Conservation (phyloP, 2,113 vertebrate species). For the Oryctolagus cuniculus region DNA sequence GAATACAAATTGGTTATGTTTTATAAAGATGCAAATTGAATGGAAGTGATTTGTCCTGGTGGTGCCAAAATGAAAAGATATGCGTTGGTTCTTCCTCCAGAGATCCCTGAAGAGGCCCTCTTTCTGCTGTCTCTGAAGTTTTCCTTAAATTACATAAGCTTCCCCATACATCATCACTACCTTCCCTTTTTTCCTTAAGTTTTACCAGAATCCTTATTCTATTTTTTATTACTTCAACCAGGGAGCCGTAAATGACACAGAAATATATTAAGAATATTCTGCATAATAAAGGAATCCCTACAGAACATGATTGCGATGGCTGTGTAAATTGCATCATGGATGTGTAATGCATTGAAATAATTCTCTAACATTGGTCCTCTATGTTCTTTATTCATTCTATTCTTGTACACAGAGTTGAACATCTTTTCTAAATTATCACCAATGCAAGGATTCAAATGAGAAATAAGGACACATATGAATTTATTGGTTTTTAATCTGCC, state of each 20-base stretch:
- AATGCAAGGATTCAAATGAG: not conserved
- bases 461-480: not conserved
- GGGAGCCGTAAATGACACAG: not conserved
- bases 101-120: not conserved
- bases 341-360: not conserved
- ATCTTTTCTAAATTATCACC: not conserved
- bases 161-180: not conserved
- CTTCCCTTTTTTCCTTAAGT: not conserved
- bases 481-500: not conserved
- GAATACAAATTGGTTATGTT: not conserved
- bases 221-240: not conserved
- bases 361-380: not conserved
- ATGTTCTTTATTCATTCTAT: not conserved
- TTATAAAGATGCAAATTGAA: not conserved
- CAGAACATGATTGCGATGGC: not conserved
- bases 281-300: not conserved
- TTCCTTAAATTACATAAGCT: not conserved
- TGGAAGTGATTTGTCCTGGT: constrained; percentile 4
- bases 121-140: not conserved
- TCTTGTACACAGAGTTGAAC: not conserved
- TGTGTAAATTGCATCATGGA: not conserved
- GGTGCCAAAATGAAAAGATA: not conserved
- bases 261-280: not conserved
- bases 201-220: not conserved
- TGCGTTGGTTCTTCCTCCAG: not conserved